A percentile compares a stretch with the other conserved stretches of the same genome.
Conservation (phyloP, 2,113 vertebrate genomes). For the Psephotus haematonotus region DNA sequence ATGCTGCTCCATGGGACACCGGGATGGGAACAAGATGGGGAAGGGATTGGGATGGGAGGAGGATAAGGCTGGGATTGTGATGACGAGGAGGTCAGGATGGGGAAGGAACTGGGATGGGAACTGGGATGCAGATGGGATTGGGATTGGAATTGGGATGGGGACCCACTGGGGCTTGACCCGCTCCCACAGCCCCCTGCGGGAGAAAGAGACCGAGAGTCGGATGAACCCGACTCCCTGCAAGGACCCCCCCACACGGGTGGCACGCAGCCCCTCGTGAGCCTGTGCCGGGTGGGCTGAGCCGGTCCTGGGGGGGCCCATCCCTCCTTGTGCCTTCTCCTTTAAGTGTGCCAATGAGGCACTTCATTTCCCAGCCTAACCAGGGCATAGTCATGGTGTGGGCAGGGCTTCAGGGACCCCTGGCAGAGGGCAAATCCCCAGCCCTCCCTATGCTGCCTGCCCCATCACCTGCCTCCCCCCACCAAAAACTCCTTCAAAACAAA, state of each 20-base stretch:
- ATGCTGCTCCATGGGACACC: background rate
- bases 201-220: conserved; percentile 84
- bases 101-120: background rate
- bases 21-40: background rate
- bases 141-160: background rate
- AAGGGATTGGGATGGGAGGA: background rate
- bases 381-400: background rate
- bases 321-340: background rate
- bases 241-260: conserved; percentile 83
- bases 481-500: background rate
- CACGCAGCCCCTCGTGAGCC: conserved; percentile 85
- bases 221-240: conserved; percentile 78
- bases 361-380: too few relatives aligned
- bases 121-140: background rate
- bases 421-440: background rate
- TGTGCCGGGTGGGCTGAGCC: background rate
- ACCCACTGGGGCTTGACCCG: background rate
- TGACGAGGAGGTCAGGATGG: background rate
- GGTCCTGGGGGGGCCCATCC: background rate
- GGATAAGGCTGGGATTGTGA: too few relatives aligned
- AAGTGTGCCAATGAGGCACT: background rate
- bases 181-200: conserved; percentile 50
- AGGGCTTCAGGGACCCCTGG: background rate
- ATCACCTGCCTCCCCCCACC: background rate
- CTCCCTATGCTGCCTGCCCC: background rate